A percentile compares a stretch with the other conserved stretches of the same genome.
Evolutionary conservation across 2,888 invertebrate genomes (phyloP).

Genomic region (Polyommatus icarus): DNA sequence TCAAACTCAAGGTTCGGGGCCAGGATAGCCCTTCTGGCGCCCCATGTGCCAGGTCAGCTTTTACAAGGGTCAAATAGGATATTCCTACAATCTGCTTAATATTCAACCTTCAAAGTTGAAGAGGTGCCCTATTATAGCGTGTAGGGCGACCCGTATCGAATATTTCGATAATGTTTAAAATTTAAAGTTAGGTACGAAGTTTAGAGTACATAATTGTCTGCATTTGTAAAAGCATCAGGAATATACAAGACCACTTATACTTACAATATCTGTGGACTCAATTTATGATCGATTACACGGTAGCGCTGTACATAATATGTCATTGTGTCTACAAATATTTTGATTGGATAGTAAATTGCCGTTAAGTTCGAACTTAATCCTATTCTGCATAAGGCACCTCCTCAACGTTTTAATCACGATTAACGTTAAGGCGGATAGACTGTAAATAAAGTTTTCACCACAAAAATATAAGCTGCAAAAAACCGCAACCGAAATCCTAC

Average conservation of each 20-base stretch:
- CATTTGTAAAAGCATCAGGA: no score
- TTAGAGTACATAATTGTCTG: not conserved
- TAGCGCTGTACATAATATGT: no score
- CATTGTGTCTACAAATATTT: no score
- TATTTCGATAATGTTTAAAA: not conserved
- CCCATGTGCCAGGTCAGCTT: constrained; percentile 61
- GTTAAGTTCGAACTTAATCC: no score
- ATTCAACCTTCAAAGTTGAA: constrained; percentile 31
- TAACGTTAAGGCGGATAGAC: not conserved
- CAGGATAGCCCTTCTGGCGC: constrained; percentile 62
- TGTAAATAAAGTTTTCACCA: not conserved
- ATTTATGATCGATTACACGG: no score
- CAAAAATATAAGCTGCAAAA: not conserved
- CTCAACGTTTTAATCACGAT: no score
- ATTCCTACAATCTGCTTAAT: constrained; percentile 35
- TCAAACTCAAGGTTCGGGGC: constrained; percentile 61
- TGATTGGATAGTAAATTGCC: no score
- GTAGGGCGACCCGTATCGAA: constrained; percentile 6
- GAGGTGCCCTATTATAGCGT: constrained; percentile 19
- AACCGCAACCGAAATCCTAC: not conserved
- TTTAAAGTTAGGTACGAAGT: not conserved
- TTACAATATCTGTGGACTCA: no score
- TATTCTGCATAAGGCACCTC: no score
- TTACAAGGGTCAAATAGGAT: constrained; percentile 34
- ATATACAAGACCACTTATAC: no score